Evolutionary conservation across 2,888 invertebrate genomes (phyloP).

Genomic region (Melinaea menophilus): DNA sequence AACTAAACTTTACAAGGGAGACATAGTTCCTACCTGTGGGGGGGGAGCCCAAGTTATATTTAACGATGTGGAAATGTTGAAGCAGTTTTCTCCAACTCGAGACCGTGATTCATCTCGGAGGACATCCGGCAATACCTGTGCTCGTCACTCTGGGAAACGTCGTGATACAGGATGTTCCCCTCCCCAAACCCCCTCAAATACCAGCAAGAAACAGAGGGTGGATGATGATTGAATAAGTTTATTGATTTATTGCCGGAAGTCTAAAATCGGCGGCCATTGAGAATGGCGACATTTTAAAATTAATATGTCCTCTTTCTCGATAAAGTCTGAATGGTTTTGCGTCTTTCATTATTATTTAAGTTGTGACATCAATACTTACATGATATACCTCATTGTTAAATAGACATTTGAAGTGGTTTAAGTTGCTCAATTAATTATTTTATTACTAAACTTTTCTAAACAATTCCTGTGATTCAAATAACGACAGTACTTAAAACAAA

Average conservation of each 20-base stretch:
- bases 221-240: slow-evolving; percentile 51
- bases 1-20: slow-evolving; percentile 95
- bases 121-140: slow-evolving; percentile 52
- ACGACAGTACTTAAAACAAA: too few species aligned
- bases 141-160: slow-evolving; percentile 65
- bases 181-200: slow-evolving; percentile 66
- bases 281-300: too few species aligned
- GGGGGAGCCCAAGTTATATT: slow-evolving; percentile 98
- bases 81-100: slow-evolving; percentile 85
- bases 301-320: too few species aligned
- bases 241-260: background rate
- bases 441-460: too few species aligned
- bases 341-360: too few species aligned
- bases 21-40: slow-evolving; percentile 94
- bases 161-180: slow-evolving; percentile 63
- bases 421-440: too few species aligned
- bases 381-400: too few species aligned
- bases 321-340: too few species aligned
- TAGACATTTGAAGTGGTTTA: too few species aligned
- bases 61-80: slow-evolving; percentile 94
- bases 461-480: too few species aligned
- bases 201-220: slow-evolving; percentile 67
- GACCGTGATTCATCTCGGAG: slow-evolving; percentile 49
- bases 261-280: too few species aligned
- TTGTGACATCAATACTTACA: too few species aligned